These are phyloP conservation scores for Heliothis virescens DNA, from an alignment of 1,140 invertebrate genomes.

Conservation along the genomic window DNA sequence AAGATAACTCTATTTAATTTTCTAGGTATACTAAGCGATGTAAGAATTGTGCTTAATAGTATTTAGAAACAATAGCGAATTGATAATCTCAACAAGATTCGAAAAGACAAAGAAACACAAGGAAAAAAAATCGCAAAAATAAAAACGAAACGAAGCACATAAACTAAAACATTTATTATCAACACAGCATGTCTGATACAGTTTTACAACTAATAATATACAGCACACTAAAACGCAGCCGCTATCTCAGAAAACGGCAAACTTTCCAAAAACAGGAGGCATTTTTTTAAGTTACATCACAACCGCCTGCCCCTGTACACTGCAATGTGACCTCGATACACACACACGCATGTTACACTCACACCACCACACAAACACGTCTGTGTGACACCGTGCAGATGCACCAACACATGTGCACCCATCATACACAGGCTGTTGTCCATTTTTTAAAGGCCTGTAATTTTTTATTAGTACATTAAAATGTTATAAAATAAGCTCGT, in stretches of 20 bases:
- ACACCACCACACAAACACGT: slow-evolving; percentile 33
- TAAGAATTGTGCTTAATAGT: no score
- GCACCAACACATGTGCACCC: slow-evolving; percentile 62
- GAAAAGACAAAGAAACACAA: neutral
- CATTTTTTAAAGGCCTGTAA: slow-evolving; percentile 45
- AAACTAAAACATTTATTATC: slow-evolving; percentile 34
- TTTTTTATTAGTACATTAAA: slow-evolving; percentile 48
- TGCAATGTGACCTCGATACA: slow-evolving; percentile 81
- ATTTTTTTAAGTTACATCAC: slow-evolving; percentile 74
- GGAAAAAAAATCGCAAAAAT: neutral
- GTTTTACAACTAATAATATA: slow-evolving; percentile 39
- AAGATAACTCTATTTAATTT: no score
- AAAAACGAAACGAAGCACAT: neutral
- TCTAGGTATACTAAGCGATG: no score
- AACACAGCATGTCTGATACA: neutral
- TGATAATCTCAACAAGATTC: neutral
- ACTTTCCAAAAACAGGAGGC: slow-evolving; percentile 48
- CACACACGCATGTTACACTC: slow-evolving; percentile 59
- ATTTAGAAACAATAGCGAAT: no score
- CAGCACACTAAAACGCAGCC: slow-evolving; percentile 27
- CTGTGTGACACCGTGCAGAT: slow-evolving; percentile 60
- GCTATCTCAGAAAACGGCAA: slow-evolving; percentile 33
- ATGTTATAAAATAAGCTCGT: slow-evolving; percentile 44
- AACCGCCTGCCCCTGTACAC: slow-evolving; percentile 58
- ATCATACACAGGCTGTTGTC: slow-evolving; percentile 68